Conservation (phyloP, 1,140 invertebrate genomes). For the Magallana angulata region DNA sequence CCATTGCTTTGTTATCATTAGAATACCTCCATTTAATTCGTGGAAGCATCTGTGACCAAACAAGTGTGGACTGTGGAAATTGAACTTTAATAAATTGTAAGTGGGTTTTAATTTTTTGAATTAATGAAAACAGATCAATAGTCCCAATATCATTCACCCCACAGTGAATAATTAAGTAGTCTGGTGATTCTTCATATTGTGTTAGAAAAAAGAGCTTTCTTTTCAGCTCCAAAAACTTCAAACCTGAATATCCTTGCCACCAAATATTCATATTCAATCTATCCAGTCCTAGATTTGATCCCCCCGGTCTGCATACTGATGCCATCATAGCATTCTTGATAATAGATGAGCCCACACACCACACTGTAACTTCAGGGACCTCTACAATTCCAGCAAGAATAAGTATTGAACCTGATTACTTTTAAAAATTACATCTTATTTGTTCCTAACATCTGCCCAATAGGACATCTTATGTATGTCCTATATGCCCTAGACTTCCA, state of each 20-base stretch:
- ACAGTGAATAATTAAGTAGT: background rate
- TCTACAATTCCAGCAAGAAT: background rate
- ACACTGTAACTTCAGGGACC: background rate
- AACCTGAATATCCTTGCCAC: constrained; percentile 41
- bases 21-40: constrained; percentile 19
- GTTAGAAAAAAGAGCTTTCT: constrained; percentile 1
- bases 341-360: constrained; percentile 35
- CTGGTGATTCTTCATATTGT: background rate
- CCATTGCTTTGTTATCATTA: background rate
- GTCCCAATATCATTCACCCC: constrained; percentile 7
- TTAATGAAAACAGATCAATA: background rate
- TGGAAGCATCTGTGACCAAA: constrained; percentile 6
- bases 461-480: constrained; percentile 4
- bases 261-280: constrained; percentile 1
- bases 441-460: too few relatives aligned
- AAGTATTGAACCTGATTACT: too few relatives aligned
- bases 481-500: constrained; percentile 22
- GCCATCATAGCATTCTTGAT: constrained; percentile 29
- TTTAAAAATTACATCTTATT: background rate
- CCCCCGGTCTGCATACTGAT: background rate
- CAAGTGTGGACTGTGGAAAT: background rate
- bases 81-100: background rate
- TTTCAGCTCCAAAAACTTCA: background rate
- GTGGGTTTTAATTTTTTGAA: background rate
- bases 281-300: constrained; percentile 10